A percentile compares a stretch with the other conserved stretches of the same genome.
These are phyloP conservation scores for Ectropis grisescens DNA, from an alignment of 1,140 invertebrate genomes.

Conservation along the genomic window DNA sequence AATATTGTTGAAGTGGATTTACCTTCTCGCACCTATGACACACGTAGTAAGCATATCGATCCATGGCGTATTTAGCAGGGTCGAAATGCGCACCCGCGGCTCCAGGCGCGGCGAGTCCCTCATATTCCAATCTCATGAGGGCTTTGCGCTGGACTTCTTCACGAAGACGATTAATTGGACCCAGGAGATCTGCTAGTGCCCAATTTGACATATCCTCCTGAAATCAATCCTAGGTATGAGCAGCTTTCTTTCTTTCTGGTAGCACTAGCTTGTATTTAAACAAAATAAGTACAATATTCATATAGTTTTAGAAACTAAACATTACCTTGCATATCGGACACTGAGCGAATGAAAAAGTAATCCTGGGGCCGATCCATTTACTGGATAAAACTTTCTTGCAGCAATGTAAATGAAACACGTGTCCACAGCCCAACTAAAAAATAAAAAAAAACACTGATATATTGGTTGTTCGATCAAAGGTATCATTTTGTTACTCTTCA, in stretches of 20 bases:
- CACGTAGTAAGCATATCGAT: constrained; percentile 98
- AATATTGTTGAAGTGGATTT: too few relatives aligned
- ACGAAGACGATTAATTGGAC: constrained; percentile 84
- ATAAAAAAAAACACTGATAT: constrained; percentile 18
- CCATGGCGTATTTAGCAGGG: constrained; percentile 92
- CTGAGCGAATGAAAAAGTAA: constrained; percentile 95
- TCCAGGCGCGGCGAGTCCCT: constrained; percentile 80
- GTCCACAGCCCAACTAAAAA: constrained; percentile 89
- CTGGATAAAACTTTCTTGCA: constrained; percentile 88
- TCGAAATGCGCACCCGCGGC: constrained; percentile 80
- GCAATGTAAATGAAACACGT: constrained; percentile 97
- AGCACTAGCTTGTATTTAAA: background rate
- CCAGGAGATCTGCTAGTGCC: constrained; percentile 81
- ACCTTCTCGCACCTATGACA: constrained; percentile 97
- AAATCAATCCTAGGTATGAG: too few relatives aligned
- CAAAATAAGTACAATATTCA: too few relatives aligned
- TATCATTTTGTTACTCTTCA: too few relatives aligned
- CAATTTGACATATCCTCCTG: constrained; percentile 87
- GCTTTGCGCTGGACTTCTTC: constrained; percentile 95
- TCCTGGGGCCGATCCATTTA: constrained; percentile 94
- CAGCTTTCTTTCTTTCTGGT: too few relatives aligned
- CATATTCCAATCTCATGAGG: constrained; percentile 96
- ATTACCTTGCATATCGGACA: constrained; percentile 97
- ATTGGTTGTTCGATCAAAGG: too few relatives aligned
- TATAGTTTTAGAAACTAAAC: too few relatives aligned